A percentile compares a stretch with the other conserved stretches of the same genome.
Conservation (phyloP, 2,797 vertebrate species). For the Muscicapa comitata region DNA sequence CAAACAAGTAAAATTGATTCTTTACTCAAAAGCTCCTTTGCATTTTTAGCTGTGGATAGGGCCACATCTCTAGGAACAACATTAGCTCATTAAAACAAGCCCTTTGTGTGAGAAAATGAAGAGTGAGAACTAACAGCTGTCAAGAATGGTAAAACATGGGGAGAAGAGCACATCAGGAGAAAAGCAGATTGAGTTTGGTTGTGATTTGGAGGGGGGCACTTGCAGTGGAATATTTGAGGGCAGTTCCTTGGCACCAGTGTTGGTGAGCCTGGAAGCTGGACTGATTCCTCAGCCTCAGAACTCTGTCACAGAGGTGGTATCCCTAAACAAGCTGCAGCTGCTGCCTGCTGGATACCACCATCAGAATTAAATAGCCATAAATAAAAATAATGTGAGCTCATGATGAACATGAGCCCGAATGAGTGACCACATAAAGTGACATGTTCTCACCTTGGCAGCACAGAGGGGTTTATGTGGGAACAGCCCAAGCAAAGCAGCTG, state of each 20-base stretch:
- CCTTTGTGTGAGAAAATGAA: background rate
- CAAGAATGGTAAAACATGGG: background rate
- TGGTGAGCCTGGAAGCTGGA: background rate
- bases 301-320: background rate
- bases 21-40: background rate
- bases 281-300: background rate
- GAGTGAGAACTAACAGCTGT: background rate
- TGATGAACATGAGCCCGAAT: background rate
- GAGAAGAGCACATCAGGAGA: background rate
- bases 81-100: background rate
- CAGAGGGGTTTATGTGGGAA: background rate
- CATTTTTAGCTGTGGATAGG: background rate
- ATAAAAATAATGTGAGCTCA: background rate
- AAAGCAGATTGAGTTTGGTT: background rate
- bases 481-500: constrained; percentile 9
- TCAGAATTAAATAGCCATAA: background rate
- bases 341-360: background rate
- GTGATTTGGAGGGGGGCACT: background rate
- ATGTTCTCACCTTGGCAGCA: background rate
- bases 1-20: background rate
- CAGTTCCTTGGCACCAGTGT: background rate
- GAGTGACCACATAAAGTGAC: background rate
- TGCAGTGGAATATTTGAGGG: background rate
- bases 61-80: background rate
- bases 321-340: background rate